Percentiles rank a stretch among this genome's conserved stretches.
phyloP scores from a whole-genome alignment of 2,888 invertebrate species.

The Athalia circularis region DNA sequence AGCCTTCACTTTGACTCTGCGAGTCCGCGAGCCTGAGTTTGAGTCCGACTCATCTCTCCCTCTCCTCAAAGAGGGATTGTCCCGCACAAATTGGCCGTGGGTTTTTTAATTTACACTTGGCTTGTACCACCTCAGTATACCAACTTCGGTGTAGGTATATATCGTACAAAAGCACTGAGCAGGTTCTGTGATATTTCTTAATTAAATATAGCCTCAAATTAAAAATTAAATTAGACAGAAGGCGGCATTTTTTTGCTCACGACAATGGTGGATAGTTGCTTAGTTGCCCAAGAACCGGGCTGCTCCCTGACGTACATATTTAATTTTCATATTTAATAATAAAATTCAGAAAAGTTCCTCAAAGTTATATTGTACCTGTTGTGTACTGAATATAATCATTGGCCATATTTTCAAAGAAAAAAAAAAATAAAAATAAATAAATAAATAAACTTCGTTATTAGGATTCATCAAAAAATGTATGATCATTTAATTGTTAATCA shows the following conservation, averaged over 20 bases:
- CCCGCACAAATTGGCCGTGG: constrained; percentile 55
- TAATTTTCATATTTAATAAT: constrained; percentile 28
- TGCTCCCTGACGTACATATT: constrained; percentile 37
- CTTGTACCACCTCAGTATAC: constrained; percentile 48
- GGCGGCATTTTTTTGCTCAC: constrained; percentile 59
- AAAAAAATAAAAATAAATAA: too few relatives aligned
- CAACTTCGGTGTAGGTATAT: constrained; percentile 46
- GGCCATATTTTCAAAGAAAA: neutral
- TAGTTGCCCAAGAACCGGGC: constrained; percentile 32
- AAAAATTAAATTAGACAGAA: constrained; percentile 70
- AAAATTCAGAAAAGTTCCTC: constrained; percentile 17
- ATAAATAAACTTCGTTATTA: too few relatives aligned
- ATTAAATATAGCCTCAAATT: constrained; percentile 68
- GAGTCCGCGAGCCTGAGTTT: neutral
- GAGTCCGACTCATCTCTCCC: constrained; percentile 33
- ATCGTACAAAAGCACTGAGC: constrained; percentile 37
- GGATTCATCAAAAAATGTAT: too few relatives aligned
- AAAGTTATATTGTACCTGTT: neutral
- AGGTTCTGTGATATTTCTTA: constrained; percentile 67
- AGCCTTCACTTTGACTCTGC: constrained; percentile 11
- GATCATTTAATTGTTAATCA: too few relatives aligned
- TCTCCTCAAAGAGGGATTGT: constrained; percentile 53
- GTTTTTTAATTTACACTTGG: constrained; percentile 59
- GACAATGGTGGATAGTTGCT: constrained; percentile 31
- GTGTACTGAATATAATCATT: neutral